Evolutionary conservation across 2,113 vertebrate genomes (phyloP).

Genomic region (Gila orcuttii): DNA sequence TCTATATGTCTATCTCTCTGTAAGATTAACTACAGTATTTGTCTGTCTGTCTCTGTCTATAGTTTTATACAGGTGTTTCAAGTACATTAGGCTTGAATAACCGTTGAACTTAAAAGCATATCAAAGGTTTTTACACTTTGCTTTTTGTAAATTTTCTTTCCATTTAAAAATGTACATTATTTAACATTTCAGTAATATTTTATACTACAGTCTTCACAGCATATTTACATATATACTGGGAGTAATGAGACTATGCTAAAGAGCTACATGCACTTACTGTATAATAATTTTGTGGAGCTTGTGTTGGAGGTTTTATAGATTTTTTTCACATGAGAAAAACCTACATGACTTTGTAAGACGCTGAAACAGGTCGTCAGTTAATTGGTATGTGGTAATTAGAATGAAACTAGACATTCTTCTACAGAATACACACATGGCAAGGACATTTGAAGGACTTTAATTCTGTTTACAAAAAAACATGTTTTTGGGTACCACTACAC

Average conservation of each 20-base stretch:
- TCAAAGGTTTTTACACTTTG: neutral
- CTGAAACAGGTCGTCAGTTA: neutral
- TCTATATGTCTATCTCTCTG: neutral
- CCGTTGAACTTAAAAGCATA: neutral
- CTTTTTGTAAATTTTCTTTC: neutral
- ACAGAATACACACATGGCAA: neutral
- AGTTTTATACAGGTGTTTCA: neutral
- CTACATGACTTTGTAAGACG: constrained; percentile 6
- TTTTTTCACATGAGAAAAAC: constrained; percentile 14
- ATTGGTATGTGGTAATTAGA: constrained; percentile 30
- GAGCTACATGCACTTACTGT: neutral
- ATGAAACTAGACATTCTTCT: neutral
- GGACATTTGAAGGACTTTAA: constrained; percentile 12
- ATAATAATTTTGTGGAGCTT: neutral
- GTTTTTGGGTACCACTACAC: neutral
- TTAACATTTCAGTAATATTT: neutral
- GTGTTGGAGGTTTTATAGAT: neutral
- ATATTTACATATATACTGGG: neutral
- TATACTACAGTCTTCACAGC: neutral
- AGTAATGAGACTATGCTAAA: neutral
- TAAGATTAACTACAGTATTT: neutral
- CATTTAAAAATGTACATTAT: neutral
- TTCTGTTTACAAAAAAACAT: neutral
- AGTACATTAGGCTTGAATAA: neutral
- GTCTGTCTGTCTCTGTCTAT: neutral